Evolutionary conservation across 2,797 vertebrate species (phyloP).

Genomic region (Peromyscus melanophrys): DNA sequence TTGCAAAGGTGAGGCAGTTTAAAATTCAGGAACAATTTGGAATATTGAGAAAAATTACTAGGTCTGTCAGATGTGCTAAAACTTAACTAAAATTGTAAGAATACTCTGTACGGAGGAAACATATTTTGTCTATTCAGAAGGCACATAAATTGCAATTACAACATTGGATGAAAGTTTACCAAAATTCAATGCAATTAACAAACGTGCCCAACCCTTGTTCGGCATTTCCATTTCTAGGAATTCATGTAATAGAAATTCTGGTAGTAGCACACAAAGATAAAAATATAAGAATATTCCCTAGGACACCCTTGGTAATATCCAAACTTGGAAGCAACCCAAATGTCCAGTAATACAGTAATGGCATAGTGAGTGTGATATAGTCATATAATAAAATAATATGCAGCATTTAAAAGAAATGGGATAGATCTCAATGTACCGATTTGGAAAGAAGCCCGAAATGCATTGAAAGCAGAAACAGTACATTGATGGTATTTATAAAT

Average conservation of each 20-base stretch:
- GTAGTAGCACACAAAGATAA: constrained; percentile 9
- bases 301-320: constrained; percentile 16
- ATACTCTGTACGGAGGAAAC: not conserved
- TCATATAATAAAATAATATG: constrained; percentile 62
- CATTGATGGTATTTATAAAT: not conserved
- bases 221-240: constrained; percentile 60
- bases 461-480: constrained; percentile 10
- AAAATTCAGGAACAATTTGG: not conserved
- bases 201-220: not conserved
- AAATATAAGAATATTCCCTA: constrained; percentile 22
- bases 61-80: not conserved
- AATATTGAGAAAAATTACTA: not conserved
- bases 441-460: constrained; percentile 44
- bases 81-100: constrained; percentile 15
- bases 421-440: constrained; percentile 33
- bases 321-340: constrained; percentile 55
- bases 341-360: constrained; percentile 50
- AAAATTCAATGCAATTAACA: constrained; percentile 33
- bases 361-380: not conserved
- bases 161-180: not conserved
- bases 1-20: not conserved
- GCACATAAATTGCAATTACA: not conserved
- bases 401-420: constrained; percentile 45
- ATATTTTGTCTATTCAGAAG: not conserved
- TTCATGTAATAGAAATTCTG: constrained; percentile 45